Conservation (phyloP, 2,797 vertebrate species). For the Ptychadena robeensis region DNA sequence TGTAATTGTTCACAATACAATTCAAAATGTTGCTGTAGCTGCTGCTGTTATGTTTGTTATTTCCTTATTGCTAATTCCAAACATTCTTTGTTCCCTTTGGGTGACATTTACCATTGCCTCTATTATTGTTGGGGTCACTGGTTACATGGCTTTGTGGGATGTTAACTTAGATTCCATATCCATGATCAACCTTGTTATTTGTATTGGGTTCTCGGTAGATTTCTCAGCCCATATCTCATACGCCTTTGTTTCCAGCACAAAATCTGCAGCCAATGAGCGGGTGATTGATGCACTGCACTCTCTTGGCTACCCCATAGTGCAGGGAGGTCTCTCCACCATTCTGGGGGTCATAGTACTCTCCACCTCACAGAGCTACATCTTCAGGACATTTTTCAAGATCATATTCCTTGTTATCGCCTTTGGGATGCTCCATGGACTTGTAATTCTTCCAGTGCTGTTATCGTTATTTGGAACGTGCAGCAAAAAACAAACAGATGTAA, state of each 20-base stretch:
- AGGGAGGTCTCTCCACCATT: conserved; percentile 83
- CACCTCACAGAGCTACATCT: conserved; percentile 81
- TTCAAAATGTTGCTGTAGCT: conserved; percentile 78
- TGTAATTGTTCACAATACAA: conserved; percentile 77
- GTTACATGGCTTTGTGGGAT: conserved; percentile 82
- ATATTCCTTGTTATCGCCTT: conserved; percentile 84
- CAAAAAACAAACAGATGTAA: too few species aligned
- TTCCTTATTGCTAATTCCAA: conserved; percentile 82
- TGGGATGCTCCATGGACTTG: conserved; percentile 78
- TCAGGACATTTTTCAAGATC: conserved; percentile 87
- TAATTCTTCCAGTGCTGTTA: conserved; percentile 86
- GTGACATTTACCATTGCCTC: conserved; percentile 84
- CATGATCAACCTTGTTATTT: conserved; percentile 87
- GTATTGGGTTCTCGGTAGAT: conserved; percentile 88
- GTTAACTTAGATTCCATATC: conserved; percentile 85
- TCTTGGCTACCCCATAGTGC: conserved; percentile 82
- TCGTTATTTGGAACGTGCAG: conserved; percentile 78
- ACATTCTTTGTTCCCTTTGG: conserved; percentile 79
- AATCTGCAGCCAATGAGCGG: conserved; percentile 71
- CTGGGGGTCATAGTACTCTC: conserved; percentile 80
- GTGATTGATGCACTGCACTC: conserved; percentile 74
- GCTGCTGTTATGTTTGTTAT: conserved; percentile 76
- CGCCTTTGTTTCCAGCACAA: conserved; percentile 76
- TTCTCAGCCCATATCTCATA: conserved; percentile 87
- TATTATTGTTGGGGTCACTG: conserved; percentile 79